These are phyloP conservation scores for Cosmopolites sordidus DNA, from an alignment of 2,888 invertebrate species.

Conservation along the genomic window DNA sequence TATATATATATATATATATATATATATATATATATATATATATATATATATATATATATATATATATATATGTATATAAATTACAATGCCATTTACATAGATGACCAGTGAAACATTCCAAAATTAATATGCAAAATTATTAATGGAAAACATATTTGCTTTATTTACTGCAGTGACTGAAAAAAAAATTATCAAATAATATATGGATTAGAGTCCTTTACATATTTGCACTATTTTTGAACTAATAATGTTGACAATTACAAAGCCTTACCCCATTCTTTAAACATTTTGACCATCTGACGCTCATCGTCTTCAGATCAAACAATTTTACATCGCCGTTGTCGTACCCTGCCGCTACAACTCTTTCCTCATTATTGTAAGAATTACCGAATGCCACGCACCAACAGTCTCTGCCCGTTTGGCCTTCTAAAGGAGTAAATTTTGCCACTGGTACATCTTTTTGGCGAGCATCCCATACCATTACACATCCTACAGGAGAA, in stretches of 20 bases:
- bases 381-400: slow-evolving; percentile 89
- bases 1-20: too few species aligned
- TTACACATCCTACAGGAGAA: slow-evolving; percentile 81
- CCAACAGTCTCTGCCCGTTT: slow-evolving; percentile 85
- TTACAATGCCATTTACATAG: too few species aligned
- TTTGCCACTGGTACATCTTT: slow-evolving; percentile 83
- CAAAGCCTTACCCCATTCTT: slow-evolving; percentile 70
- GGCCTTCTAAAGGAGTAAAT: slow-evolving; percentile 73
- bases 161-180: too few species aligned
- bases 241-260: not conserved
- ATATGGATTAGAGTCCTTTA: not conserved
- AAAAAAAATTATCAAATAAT: too few species aligned
- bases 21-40: too few species aligned
- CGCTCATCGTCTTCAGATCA: slow-evolving; percentile 76
- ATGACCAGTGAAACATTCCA: too few species aligned
- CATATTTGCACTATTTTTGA: not conserved
- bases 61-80: too few species aligned
- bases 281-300: slow-evolving; percentile 87
- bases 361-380: slow-evolving; percentile 78
- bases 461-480: slow-evolving; percentile 94
- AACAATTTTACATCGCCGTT: slow-evolving; percentile 95
- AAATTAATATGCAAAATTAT: too few species aligned
- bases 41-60: too few species aligned
- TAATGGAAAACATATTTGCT: too few species aligned
- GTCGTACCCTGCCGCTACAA: slow-evolving; percentile 89